phyloP scores from a whole-genome alignment of 2,888 invertebrate species.

The Diarsia rubi region DNA sequence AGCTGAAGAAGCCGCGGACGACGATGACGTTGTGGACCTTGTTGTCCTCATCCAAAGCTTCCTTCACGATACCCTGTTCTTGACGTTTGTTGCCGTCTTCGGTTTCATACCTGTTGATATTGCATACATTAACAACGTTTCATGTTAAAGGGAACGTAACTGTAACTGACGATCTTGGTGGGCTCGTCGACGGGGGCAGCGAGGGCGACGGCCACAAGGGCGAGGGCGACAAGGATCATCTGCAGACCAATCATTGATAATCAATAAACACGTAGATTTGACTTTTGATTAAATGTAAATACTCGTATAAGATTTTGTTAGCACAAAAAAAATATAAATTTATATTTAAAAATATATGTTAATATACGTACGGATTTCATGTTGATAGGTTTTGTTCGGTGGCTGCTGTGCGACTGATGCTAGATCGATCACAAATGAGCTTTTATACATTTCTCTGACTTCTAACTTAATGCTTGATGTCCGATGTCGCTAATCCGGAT shows the following conservation, averaged over 20 bases:
- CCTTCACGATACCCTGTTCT: constrained; percentile 86
- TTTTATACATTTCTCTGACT: constrained; percentile 54
- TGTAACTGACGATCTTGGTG: neutral
- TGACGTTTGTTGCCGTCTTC: constrained; percentile 90
- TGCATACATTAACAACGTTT: neutral
- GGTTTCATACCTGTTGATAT: constrained; percentile 79
- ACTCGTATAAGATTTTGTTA: too few species aligned
- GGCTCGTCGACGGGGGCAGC: constrained; percentile 28
- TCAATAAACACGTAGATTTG: neutral
- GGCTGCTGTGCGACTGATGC: constrained; percentile 54
- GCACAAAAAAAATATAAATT: too few species aligned
- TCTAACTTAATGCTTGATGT: constrained; percentile 24
- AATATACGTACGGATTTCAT: constrained; percentile 63
- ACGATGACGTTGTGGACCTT: constrained; percentile 90
- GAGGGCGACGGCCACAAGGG: constrained; percentile 58
- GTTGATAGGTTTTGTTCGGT: constrained; percentile 35
- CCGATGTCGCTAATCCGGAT: constrained; percentile 45
- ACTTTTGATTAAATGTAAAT: too few species aligned
- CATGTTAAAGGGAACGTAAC: neutral
- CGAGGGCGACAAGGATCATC: constrained; percentile 57
- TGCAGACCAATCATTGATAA: constrained; percentile 15
- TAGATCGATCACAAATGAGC: constrained; percentile 19
- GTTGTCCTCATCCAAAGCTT: constrained; percentile 89
- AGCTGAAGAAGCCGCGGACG: constrained; percentile 91
- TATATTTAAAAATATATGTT: neutral